Evolutionary conservation across 2,888 invertebrate genomes (phyloP).

Genomic region (Achlya flavicornis): DNA sequence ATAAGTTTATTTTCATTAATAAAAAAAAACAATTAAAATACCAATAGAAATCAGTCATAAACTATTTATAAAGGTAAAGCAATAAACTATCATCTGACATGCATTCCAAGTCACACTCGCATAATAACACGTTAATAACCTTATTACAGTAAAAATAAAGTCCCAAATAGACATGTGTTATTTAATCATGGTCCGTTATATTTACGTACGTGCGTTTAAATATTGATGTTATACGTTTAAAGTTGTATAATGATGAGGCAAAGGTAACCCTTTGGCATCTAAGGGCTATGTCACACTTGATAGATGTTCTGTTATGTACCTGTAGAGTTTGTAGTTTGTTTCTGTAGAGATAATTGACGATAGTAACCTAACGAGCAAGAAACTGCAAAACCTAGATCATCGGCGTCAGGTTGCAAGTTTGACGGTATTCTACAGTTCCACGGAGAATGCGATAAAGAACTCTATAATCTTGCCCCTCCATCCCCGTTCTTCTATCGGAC

Average conservation of each 20-base stretch:
- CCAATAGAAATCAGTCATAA: neutral
- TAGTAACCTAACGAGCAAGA: no score
- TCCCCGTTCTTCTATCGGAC: no score
- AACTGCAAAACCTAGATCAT: no score
- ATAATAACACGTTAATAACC: neutral
- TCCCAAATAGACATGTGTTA: neutral
- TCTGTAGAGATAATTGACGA: no score
- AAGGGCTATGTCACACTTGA: neutral
- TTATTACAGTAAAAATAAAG: neutral
- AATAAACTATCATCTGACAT: constrained; percentile 2
- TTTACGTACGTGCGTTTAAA: neutral
- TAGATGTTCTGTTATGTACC: neutral
- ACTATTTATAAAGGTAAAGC: neutral
- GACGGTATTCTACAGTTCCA: no score
- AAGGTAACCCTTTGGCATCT: neutral
- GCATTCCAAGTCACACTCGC: neutral
- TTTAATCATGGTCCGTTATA: neutral
- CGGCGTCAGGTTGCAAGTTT: no score
- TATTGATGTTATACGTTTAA: neutral
- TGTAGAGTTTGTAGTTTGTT: neutral
- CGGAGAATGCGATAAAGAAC: no score
- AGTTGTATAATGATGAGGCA: neutral
- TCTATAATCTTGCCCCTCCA: no score
- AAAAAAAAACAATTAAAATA: neutral
- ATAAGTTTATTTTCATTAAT: neutral